Conservation (phyloP, 2,113 vertebrate species). For the Lepus timidus region DNA sequence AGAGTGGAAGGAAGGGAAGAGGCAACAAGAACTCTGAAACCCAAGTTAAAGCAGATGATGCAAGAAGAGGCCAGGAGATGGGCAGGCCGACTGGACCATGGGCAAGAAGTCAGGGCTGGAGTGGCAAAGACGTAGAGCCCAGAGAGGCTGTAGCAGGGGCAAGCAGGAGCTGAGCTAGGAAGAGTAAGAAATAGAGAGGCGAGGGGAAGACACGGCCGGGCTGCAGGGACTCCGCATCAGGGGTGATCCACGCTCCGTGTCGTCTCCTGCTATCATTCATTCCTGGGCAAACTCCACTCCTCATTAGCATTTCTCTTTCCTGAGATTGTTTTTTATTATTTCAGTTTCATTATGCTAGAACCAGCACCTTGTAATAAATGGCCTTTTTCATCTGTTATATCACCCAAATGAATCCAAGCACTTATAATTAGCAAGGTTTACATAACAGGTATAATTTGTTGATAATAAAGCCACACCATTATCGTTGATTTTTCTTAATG, state of each 20-base stretch:
- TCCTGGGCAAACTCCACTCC: constrained; percentile 19
- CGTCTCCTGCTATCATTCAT: not conserved
- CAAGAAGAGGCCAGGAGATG: not conserved
- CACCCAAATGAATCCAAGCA: constrained; percentile 78
- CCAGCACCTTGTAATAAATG: constrained; percentile 66
- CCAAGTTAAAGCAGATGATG: not conserved
- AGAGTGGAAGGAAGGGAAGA: not conserved
- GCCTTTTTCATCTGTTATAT: constrained; percentile 70
- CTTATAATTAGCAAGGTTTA: constrained; percentile 81
- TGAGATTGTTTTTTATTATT: constrained; percentile 62
- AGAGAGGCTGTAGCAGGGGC: not conserved
- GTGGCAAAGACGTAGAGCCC: not conserved
- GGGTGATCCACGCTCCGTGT: not conserved
- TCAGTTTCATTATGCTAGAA: constrained; percentile 55
- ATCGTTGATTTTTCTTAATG: constrained; percentile 82
- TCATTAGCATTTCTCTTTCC: constrained; percentile 54
- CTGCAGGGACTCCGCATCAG: no score
- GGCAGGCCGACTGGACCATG: not conserved
- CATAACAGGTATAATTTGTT: constrained; percentile 82
- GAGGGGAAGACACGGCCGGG: not conserved
- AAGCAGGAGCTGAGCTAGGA: not conserved
- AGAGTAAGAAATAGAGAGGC: not conserved
- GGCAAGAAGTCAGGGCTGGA: not conserved
- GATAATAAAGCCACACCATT: constrained; percentile 79
- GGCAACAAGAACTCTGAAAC: not conserved